phyloP scores from a whole-genome alignment of 2,888 invertebrate species.

The Amphiduros pacificus region DNA sequence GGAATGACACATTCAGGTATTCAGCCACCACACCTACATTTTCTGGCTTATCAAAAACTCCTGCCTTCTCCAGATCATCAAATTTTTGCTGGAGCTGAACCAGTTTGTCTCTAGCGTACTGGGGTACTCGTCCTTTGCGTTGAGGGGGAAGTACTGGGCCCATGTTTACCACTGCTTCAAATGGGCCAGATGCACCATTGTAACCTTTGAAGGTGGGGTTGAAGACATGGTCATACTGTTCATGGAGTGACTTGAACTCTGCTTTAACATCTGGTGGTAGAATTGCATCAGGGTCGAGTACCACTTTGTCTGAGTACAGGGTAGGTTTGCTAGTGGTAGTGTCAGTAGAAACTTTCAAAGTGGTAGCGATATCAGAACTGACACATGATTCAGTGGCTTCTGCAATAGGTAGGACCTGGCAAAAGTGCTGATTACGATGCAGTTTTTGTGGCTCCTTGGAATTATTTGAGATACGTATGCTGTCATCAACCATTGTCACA shows the following conservation, averaged over 20 bases:
- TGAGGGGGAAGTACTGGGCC: constrained; percentile 13
- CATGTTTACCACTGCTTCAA: constrained; percentile 6
- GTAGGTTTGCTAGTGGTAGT: too few relatives aligned
- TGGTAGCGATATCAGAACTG: too few relatives aligned
- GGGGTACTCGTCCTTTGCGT: constrained; percentile 22
- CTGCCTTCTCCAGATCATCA: constrained; percentile 11
- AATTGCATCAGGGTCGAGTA: constrained; percentile 22
- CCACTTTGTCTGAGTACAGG: constrained; percentile 13
- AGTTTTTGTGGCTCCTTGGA: too few relatives aligned
- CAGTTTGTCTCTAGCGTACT: constrained; percentile 15
- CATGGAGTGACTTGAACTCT: neutral
- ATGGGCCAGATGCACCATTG: neutral
- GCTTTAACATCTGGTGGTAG: neutral
- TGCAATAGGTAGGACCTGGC: too few relatives aligned
- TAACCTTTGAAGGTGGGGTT: neutral
- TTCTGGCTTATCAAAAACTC: constrained; percentile 15
- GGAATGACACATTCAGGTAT: constrained; percentile 8
- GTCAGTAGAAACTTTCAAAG: too few relatives aligned
- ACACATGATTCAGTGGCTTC: too few relatives aligned
- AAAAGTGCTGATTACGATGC: too few relatives aligned
- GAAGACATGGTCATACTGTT: constrained; percentile 10
- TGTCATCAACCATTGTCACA: too few relatives aligned
- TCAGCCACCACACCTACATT: constrained; percentile 9
- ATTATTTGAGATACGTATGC: too few relatives aligned
- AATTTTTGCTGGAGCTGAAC: constrained; percentile 18